Base-by-base conservation (phyloP, 2,113 vertebrate genomes). In the Mustela nigripes region DNA sequence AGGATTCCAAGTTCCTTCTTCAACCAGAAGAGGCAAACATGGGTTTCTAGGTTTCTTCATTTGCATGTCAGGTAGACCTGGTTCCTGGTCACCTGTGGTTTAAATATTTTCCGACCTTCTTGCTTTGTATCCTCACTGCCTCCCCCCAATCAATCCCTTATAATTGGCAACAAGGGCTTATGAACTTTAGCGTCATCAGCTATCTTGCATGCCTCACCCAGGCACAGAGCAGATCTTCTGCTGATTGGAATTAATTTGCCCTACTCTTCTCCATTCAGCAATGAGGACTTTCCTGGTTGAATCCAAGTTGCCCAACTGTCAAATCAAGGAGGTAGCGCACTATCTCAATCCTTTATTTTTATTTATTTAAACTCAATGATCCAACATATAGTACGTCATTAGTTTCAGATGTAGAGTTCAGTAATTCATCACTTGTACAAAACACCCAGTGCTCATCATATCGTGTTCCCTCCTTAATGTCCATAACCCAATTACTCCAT, bases 181-280 rank as follows among this genome's bases (percentile, higher is more conserved):
- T n/a, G 76, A 65, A 42, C 53, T 19, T 73, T 16, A 56, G 19
- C 56, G 91, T 63, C 10, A 33, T 58, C 36, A 12, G 28, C 62
- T 80, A 1, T 26, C 21, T 39, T 18, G 8, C 12, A 5, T 11
- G 11, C 14, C 73, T 50, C 14, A 7, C 28, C 65, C 19, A 69
- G 76, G 9, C 16, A 50, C 8, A 1, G 2, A 18, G n/a, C 9
- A 9, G 65, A 36, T 45, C 14, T 33, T 0, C 21, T 53, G 60
- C 22, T 45, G 58, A 50, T 3, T 81, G 84, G 36, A 48, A 33
- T 9, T 33, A 45, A 19, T 48, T 45, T 39, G 11, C 1, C 26
- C 6, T 48, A 1, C 28, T 1, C 1, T 6, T 4, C 22, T 11
- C 22, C 33, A 8, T 11, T 36, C 4, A 21, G 31, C 21, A 24